These are phyloP conservation scores for Adela reaumurella DNA, from an alignment of 2,888 invertebrate genomes.

Conservation along the genomic window DNA sequence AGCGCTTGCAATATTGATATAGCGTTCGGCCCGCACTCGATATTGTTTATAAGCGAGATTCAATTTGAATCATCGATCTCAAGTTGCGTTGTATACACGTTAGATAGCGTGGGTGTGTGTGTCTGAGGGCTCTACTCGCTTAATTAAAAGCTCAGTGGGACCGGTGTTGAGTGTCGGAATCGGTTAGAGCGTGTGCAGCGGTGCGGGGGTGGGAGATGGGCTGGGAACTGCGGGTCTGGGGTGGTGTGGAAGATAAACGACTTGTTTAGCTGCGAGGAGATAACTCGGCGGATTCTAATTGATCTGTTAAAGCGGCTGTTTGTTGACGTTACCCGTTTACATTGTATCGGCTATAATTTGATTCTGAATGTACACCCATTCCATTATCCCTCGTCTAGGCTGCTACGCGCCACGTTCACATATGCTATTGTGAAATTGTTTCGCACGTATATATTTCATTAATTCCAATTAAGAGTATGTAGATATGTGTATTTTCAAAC, in stretches of 20 bases:
- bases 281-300: background rate
- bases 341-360: background rate
- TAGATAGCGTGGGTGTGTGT: background rate
- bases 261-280: background rate
- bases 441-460: too few relatives aligned
- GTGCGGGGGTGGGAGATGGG: background rate
- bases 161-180: too few relatives aligned
- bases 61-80: conserved; percentile 26
- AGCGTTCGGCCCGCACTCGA: conserved; percentile 46
- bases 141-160: background rate
- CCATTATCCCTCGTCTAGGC: background rate
- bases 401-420: too few relatives aligned
- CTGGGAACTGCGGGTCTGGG: too few relatives aligned
- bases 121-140: background rate
- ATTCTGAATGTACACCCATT: background rate
- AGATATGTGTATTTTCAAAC: too few relatives aligned
- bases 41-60: conserved; percentile 55
- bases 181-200: background rate
- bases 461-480: too few relatives aligned
- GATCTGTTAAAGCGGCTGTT: background rate
- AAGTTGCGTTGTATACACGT: background rate
- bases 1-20: conserved; percentile 56
- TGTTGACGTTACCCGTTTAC: background rate
- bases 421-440: too few relatives aligned
- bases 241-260: background rate